phyloP scores from a whole-genome alignment of 2,888 invertebrate species.

The Hylaea fasciaria region DNA sequence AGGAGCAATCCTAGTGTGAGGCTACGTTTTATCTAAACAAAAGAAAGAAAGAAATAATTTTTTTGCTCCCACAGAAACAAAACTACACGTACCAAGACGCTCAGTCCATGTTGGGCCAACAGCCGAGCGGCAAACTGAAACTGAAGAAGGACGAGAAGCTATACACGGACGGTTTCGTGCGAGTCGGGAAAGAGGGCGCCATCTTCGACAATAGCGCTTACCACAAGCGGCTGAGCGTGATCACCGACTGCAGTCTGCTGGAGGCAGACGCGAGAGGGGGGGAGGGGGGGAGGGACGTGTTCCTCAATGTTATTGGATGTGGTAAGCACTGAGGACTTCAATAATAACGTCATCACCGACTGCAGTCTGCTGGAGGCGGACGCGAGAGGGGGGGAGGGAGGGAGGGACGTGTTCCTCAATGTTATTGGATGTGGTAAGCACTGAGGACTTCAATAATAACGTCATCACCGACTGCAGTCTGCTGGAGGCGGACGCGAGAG shows the following conservation, averaged over 20 bases:
- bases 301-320: slow-evolving; percentile 86
- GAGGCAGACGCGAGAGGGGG: slow-evolving; percentile 86
- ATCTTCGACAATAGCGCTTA: slow-evolving; percentile 74
- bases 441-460: slow-evolving; percentile 43
- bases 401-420: slow-evolving; percentile 85
- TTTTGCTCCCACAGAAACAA: slow-evolving; percentile 45
- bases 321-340: slow-evolving; percentile 26
- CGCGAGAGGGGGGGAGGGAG: slow-evolving; percentile 76
- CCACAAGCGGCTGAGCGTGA: slow-evolving; percentile 80
- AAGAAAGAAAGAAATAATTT: too few species aligned
- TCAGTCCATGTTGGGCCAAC: slow-evolving; percentile 40
- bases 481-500: slow-evolving; percentile 86
- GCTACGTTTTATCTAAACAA: too few species aligned
- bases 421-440: slow-evolving; percentile 79
- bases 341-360: slow-evolving; percentile 83
- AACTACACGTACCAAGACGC: slow-evolving; percentile 53
- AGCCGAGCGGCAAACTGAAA: slow-evolving; percentile 36
- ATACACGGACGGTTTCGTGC: slow-evolving; percentile 65
- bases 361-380: slow-evolving; percentile 86
- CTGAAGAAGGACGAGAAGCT: slow-evolving; percentile 52
- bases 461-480: slow-evolving; percentile 86
- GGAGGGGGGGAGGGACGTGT: slow-evolving; percentile 80
- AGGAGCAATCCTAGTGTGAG: too few species aligned
- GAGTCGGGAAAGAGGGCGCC: slow-evolving; percentile 41
- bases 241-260: slow-evolving; percentile 86